Conservation (phyloP, 2,113 vertebrate genomes). For the Menura novaehollandiae region DNA sequence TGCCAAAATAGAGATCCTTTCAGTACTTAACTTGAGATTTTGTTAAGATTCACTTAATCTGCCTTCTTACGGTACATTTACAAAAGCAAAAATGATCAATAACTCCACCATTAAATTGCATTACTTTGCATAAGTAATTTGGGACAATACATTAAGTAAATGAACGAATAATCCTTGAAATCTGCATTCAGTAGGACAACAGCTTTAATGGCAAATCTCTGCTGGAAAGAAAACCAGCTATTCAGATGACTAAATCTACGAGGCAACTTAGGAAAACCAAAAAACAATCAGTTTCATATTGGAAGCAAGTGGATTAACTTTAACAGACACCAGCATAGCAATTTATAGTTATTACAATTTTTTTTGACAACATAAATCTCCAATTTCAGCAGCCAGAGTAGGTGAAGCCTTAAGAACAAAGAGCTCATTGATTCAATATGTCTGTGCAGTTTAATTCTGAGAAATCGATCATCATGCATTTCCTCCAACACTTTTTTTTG, state of each 20-base stretch:
- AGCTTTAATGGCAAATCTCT: not conserved
- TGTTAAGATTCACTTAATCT: conserved; percentile 31
- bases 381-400: not conserved
- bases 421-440: conserved; percentile 40
- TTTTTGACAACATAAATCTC: conserved; percentile 29
- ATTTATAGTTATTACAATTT: conserved; percentile 2
- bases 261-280: not conserved
- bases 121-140: conserved; percentile 39
- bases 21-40: conserved; percentile 15
- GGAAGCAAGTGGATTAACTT: conserved; percentile 11
- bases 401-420: conserved; percentile 30
- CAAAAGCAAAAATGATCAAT: conserved; percentile 31
- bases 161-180: conserved; percentile 40
- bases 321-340: not conserved
- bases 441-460: conserved; percentile 39
- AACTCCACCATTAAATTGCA: conserved; percentile 25
- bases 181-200: not conserved
- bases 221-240: conserved; percentile 3
- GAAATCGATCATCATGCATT: conserved; percentile 49
- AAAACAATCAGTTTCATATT: not conserved
- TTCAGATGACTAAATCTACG: not conserved
- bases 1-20: not conserved
- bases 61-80: not conserved
- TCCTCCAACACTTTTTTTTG: conserved; percentile 44
- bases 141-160: conserved; percentile 5